phyloP scores from a whole-genome alignment of 1,140 invertebrate genomes.

The Coelopa frigida region DNA sequence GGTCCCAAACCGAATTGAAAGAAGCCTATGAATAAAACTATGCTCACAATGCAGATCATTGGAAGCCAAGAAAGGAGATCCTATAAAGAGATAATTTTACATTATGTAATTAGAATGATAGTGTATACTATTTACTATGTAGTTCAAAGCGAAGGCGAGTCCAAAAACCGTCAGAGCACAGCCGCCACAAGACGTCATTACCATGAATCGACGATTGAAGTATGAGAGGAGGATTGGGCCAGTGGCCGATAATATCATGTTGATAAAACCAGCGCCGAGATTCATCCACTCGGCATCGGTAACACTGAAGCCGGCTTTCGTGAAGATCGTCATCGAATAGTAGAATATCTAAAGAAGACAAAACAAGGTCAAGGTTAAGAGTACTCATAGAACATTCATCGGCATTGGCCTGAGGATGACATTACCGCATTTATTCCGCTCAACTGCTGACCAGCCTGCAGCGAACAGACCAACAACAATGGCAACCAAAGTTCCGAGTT shows the following conservation, averaged over 20 bases:
- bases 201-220: slow-evolving; percentile 50
- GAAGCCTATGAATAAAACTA: slow-evolving; percentile 64
- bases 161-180: slow-evolving; percentile 49
- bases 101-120: background rate
- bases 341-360: slow-evolving; percentile 58
- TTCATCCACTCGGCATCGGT: slow-evolving; percentile 54
- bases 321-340: slow-evolving; percentile 63
- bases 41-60: slow-evolving; percentile 53
- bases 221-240: slow-evolving; percentile 51
- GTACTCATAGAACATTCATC: no score
- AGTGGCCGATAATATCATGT: slow-evolving; percentile 56
- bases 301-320: slow-evolving; percentile 50
- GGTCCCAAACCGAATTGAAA: slow-evolving; percentile 79
- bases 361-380: no score
- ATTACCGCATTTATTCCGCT: slow-evolving; percentile 78
- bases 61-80: slow-evolving; percentile 49
- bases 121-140: slow-evolving; percentile 47
- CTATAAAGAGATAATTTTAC: slow-evolving; percentile 32
- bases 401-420: slow-evolving; percentile 45
- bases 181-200: slow-evolving; percentile 49
- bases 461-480: slow-evolving; percentile 60
- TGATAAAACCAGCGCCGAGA: slow-evolving; percentile 59
- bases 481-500: slow-evolving; percentile 55
- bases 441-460: slow-evolving; percentile 76
- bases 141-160: slow-evolving; percentile 49